Evolutionary conservation across 2,797 vertebrate species (phyloP).

Genomic region (Arnoldichthys spilopterus): DNA sequence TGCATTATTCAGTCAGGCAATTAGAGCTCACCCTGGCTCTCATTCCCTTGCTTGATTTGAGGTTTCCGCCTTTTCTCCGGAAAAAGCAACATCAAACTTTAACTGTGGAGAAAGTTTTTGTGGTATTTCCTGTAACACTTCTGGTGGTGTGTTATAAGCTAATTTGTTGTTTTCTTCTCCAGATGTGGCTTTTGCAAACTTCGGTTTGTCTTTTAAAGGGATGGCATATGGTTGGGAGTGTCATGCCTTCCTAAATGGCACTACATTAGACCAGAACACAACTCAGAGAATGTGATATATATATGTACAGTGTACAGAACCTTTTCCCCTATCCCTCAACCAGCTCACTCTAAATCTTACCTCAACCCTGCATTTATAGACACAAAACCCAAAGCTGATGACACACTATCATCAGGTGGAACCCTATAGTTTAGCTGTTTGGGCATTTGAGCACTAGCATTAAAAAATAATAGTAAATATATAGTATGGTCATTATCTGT

Average conservation of each 20-base stretch:
- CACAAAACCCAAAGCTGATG: no score
- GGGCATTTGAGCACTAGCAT: no score
- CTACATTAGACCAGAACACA: slow-evolving; percentile 67
- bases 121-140: slow-evolving; percentile 30
- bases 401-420: no score
- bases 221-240: slow-evolving; percentile 71
- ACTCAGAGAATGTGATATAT: slow-evolving; percentile 57
- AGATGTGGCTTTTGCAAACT: slow-evolving; percentile 71
- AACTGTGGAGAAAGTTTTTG: neutral
- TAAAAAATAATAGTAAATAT: no score
- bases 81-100: slow-evolving; percentile 2
- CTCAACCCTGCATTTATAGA: no score
- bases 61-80: slow-evolving; percentile 23
- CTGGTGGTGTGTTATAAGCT: neutral
- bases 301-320: no score
- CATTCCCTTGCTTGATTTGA: slow-evolving; percentile 32
- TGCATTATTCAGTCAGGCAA: slow-evolving; percentile 29
- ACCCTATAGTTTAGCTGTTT: no score
- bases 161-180: slow-evolving; percentile 26
- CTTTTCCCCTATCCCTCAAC: neutral
- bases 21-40: slow-evolving; percentile 22
- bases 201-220: slow-evolving; percentile 72
- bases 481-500: no score
- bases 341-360: neutral
- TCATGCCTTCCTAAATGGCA: slow-evolving; percentile 69